These are phyloP conservation scores for Heptranchias perlo DNA, from an alignment of 2,113 vertebrate species.

Conservation along the genomic window DNA sequence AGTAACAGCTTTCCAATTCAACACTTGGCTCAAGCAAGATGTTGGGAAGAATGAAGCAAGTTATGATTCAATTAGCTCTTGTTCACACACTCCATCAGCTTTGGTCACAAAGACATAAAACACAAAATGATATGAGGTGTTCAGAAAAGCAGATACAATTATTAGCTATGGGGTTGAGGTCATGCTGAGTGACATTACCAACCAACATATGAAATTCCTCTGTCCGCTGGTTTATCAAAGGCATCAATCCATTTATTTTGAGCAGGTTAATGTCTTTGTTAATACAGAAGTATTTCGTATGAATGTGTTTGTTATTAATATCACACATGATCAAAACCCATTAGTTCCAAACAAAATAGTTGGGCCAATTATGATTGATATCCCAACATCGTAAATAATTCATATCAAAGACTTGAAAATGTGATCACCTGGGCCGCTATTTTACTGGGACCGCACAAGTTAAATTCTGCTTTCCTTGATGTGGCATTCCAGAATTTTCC, in stretches of 20 bases:
- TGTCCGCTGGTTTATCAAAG: neutral
- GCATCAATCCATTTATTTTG: constrained; percentile 18
- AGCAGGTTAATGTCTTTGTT: neutral
- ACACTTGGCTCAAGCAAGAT: neutral
- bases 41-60: neutral
- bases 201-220: neutral
- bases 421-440: neutral
- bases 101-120: neutral
- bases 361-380: neutral
- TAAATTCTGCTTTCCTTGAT: neutral
- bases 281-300: neutral
- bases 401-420: neutral
- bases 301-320: neutral
- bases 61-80: neutral
- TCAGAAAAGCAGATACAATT: neutral
- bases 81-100: neutral
- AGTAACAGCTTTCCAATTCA: neutral
- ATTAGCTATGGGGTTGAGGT: neutral
- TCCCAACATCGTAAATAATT: neutral
- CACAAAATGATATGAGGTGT: neutral
- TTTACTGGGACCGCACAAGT: neutral
- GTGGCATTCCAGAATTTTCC: neutral
- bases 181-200: neutral
- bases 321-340: neutral
- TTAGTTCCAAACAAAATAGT: neutral